A percentile compares a stretch with the other conserved stretches of the same genome.
phyloP scores from a whole-genome alignment of 2,888 invertebrate genomes.

The Andrena trimmerana region DNA sequence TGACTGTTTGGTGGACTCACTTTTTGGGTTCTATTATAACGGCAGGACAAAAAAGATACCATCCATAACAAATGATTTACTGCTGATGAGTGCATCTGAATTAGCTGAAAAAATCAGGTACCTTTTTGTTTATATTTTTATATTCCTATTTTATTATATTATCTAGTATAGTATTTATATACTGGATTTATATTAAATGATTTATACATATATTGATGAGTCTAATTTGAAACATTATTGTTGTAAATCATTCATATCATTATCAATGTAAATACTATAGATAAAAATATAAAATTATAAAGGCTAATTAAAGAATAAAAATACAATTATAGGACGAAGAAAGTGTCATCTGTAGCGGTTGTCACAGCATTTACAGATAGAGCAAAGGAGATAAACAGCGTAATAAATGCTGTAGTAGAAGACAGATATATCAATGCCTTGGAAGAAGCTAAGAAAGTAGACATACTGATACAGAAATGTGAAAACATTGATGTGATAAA shows the following conservation, averaged over 20 bases:
- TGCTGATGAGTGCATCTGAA: constrained; percentile 89
- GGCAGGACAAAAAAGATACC: constrained; percentile 83
- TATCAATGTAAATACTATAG: background rate
- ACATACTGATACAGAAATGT: constrained; percentile 88
- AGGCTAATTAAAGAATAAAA: background rate
- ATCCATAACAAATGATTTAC: constrained; percentile 82
- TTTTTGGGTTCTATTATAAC: constrained; percentile 85
- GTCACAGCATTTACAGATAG: constrained; percentile 91
- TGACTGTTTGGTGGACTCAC: constrained; percentile 84
- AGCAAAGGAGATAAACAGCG: constrained; percentile 91
- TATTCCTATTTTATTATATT: background rate
- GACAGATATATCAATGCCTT: constrained; percentile 92
- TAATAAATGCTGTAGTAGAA: constrained; percentile 94
- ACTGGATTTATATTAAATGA: no score
- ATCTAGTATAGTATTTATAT: no score
- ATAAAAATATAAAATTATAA: background rate
- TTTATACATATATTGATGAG: no score
- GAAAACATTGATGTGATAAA: constrained; percentile 88
- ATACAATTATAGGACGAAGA: constrained; percentile 81
- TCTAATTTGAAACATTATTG: background rate
- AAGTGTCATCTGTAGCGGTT: constrained; percentile 89
- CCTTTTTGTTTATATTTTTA: background rate
- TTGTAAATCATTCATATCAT: background rate
- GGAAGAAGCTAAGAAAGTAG: constrained; percentile 91
- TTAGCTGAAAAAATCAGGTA: constrained; percentile 90